Percentiles rank a stretch among this genome's conserved stretches.
phyloP scores from a whole-genome alignment of 1,140 invertebrate genomes.

The Ladona fulva region DNA sequence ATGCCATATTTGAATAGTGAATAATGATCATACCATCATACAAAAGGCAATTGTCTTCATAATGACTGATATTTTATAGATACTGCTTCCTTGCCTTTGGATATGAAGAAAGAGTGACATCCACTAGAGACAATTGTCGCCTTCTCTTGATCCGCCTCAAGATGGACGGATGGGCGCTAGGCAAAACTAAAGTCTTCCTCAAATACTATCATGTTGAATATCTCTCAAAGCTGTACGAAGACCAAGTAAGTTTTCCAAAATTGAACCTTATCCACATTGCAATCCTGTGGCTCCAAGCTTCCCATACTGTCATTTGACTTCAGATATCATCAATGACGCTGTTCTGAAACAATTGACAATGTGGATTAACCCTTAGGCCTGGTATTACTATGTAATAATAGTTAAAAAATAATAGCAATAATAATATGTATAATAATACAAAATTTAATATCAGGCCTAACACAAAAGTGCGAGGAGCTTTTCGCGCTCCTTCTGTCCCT shows the following conservation, averaged over 20 bases:
- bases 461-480: too few relatives aligned
- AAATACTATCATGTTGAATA: constrained; percentile 82
- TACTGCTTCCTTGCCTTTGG: constrained; percentile 71
- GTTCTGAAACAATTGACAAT: too few relatives aligned
- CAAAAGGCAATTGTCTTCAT: too few relatives aligned
- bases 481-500: too few relatives aligned
- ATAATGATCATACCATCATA: too few relatives aligned
- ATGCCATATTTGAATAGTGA: too few relatives aligned
- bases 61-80: constrained; percentile 35
- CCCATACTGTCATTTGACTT: background rate
- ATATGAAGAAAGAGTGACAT: constrained; percentile 58
- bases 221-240: constrained; percentile 66
- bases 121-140: constrained; percentile 61
- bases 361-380: too few relatives aligned
- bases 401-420: too few relatives aligned
- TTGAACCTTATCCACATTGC: background rate
- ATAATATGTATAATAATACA: too few relatives aligned
- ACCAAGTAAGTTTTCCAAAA: constrained; percentile 40
- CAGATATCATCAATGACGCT: too few relatives aligned
- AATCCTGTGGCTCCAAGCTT: background rate
- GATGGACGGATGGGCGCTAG: constrained; percentile 76
- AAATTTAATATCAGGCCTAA: too few relatives aligned
- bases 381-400: too few relatives aligned
- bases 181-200: constrained; percentile 76
- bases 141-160: constrained; percentile 59